Conservation (phyloP, 2,888 invertebrate genomes). For the Megamerina dolium region DNA sequence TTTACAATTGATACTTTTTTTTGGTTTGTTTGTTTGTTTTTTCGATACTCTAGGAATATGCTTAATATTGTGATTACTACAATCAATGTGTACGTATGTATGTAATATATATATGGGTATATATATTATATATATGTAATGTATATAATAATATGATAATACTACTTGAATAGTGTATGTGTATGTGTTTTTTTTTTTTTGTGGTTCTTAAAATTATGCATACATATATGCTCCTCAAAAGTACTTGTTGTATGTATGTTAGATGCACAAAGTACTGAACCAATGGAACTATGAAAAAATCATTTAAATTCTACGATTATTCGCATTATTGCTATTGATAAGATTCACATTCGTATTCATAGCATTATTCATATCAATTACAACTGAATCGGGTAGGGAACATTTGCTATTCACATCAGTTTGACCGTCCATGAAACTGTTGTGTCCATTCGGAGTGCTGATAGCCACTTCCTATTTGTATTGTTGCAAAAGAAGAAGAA, state of each 20-base stretch:
- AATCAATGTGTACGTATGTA: background rate
- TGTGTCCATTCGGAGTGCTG: slow-evolving; percentile 51
- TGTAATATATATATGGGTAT: background rate
- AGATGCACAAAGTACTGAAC: no score
- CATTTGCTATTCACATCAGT: slow-evolving; percentile 52
- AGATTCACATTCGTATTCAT: no score
- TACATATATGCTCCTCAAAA: no score
- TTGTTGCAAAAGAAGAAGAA: no score
- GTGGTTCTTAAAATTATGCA: no score
- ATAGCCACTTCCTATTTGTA: slow-evolving; percentile 50
- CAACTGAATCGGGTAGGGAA: slow-evolving; percentile 55
- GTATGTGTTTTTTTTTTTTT: background rate
- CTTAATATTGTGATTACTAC: no score
- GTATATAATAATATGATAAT: background rate
- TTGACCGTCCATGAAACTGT: slow-evolving; percentile 50
- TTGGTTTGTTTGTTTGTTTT: no score
- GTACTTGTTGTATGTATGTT: no score
- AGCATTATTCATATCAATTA: slow-evolving; percentile 54
- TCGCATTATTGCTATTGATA: no score
- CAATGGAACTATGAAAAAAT: no score
- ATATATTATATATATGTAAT: background rate
- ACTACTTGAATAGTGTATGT: background rate
- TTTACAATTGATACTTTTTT: no score
- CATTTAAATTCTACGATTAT: slow-evolving; percentile 22
- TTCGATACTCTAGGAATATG: no score